Evolutionary conservation across 2,888 invertebrate species (phyloP).

Genomic region (Ochropleura leucogaster): DNA sequence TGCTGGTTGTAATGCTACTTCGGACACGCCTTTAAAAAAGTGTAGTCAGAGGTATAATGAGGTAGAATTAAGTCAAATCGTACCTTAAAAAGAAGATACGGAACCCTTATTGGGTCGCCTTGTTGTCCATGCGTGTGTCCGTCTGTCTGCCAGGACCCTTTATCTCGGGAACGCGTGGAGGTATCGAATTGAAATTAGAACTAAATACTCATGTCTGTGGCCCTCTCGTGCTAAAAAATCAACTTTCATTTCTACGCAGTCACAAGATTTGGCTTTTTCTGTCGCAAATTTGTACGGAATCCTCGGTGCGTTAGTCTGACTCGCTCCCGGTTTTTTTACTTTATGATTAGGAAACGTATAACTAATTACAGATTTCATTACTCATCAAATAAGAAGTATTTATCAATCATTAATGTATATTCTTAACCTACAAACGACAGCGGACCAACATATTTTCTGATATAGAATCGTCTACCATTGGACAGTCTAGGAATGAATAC

Average conservation of each 20-base stretch:
- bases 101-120: no score
- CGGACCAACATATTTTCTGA: background rate
- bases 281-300: no score
- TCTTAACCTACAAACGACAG: background rate
- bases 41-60: background rate
- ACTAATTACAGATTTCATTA: background rate
- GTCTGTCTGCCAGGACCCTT: no score
- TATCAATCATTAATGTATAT: background rate
- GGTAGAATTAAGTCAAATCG: conserved; percentile 3
- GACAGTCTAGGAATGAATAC: background rate
- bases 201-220: no score
- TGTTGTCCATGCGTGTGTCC: no score
- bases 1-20: conserved; percentile 9
- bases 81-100: no score
- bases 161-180: no score
- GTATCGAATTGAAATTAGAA: no score
- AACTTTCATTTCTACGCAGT: no score
- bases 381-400: background rate
- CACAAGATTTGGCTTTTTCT: no score
- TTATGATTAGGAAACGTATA: background rate
- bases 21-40: conserved; percentile 12
- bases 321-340: background rate
- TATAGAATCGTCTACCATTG: background rate
- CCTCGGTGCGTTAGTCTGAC: no score
- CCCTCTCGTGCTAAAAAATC: no score